Evolutionary conservation across 2,797 vertebrate species (phyloP), one percentile per base, ranked within the genome.

Genomic region (Remorina albescens): DNA sequence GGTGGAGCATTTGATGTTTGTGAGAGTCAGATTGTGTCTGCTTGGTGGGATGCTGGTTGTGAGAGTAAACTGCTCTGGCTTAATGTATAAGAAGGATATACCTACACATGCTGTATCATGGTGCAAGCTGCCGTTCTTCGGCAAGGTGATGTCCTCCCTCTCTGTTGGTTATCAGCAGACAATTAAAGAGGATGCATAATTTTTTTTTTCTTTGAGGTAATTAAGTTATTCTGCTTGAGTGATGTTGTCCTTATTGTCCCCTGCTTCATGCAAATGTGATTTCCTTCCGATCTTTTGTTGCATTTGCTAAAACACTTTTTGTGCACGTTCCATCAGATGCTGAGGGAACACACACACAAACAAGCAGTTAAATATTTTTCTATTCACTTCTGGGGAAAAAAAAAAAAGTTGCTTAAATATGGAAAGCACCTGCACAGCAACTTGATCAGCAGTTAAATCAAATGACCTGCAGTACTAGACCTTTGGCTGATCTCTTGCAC

Each of bases 181-280:
- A 89, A 87, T 91, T 87, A 90, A 82, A 88, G 82, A 86, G 67
- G 87, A 74, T 78, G 78, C 82, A 88, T 89, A 91, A 76, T 91
- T 92, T 93, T 91, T 83, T 89, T 88, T 84, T 91, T 86, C 82
- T 92, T 92, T 86, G 82, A 90, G 83, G 88, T 89, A 92, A 92
- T 89, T 89, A 91, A 88, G 81, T 80, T 84, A 75, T 92, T 90
- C 82, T 67, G 81, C 76, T 80, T 82, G 88, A 91, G 67, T 73
- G 86, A 87, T 81, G 80, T 76, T 85, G 87, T 84, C 82, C 81
- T 87, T 67, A 75, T 81, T 87, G 89, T 89, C 85, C 87, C 86
- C 75, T 67, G 75, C 70, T 80, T 84, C 81, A 87, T 78, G 78
- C 82, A 82, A 89, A 88, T 83, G 82, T 85, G 70, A 88, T 86